These are phyloP conservation scores for Lasioglossum albipes DNA, from an alignment of 1,140 invertebrate genomes.

Conservation along the genomic window DNA sequence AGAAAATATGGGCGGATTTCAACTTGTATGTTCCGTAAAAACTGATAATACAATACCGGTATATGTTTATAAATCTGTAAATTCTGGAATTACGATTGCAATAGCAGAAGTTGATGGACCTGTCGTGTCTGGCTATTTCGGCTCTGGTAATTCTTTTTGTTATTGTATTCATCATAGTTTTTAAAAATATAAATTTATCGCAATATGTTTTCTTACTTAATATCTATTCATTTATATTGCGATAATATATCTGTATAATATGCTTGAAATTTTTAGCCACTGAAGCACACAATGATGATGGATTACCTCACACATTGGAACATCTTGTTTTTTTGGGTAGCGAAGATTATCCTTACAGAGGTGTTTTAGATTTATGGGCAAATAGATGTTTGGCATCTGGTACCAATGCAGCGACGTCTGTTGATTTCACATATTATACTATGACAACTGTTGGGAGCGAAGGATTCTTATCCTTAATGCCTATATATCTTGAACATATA, in stretches of 20 bases:
- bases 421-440: constrained; percentile 94
- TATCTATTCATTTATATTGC: not conserved
- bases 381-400: constrained; percentile 94
- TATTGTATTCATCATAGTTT: constrained; percentile 12
- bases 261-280: constrained; percentile 83
- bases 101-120: constrained; percentile 93
- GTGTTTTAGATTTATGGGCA: constrained; percentile 92
- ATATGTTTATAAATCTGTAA: constrained; percentile 89
- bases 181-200: not conserved
- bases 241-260: not conserved
- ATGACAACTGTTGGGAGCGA: constrained; percentile 92
- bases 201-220: not conserved
- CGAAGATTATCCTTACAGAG: constrained; percentile 94
- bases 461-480: constrained; percentile 93
- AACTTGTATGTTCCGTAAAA: constrained; percentile 83
- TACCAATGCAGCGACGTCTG: constrained; percentile 92
- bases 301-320: constrained; percentile 94
- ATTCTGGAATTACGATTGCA: constrained; percentile 89
- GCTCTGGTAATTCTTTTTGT: constrained; percentile 84
- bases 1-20: constrained; percentile 80
- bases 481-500: constrained; percentile 95
- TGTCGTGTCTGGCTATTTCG: constrained; percentile 92
- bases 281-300: constrained; percentile 94
- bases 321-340: constrained; percentile 96
- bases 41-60: constrained; percentile 88